phyloP scores from a whole-genome alignment of 2,797 vertebrate species.

The Acanthurus lineatus region DNA sequence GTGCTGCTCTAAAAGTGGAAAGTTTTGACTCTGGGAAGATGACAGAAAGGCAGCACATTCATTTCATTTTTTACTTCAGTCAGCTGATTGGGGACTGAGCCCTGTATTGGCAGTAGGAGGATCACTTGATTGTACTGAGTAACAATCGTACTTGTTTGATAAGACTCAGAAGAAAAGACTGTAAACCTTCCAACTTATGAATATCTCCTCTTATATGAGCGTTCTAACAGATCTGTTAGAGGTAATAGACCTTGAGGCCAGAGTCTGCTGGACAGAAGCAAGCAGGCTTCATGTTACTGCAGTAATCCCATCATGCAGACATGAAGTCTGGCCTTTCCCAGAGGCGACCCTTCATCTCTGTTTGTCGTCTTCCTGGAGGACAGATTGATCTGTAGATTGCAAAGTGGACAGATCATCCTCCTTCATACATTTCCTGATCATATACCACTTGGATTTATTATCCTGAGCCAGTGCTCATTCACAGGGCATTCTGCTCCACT shows the following conservation, averaged over 20 bases:
- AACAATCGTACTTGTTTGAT: background rate
- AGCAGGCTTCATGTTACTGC: slow-evolving; percentile 29
- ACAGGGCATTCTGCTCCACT: slow-evolving; percentile 10
- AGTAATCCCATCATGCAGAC: slow-evolving; percentile 24
- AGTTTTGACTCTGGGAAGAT: background rate
- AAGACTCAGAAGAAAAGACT: background rate
- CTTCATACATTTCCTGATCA: slow-evolving; percentile 11
- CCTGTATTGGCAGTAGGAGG: background rate
- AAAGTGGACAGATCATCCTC: slow-evolving; percentile 17
- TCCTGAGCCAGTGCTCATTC: background rate
- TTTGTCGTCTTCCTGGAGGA: slow-evolving; percentile 27
- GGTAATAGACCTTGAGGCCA: slow-evolving; percentile 23
- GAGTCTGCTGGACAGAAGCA: slow-evolving; percentile 7
- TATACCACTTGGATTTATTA: slow-evolving; percentile 2
- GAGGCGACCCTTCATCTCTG: background rate
- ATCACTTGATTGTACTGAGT: background rate
- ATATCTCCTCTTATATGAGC: slow-evolving; percentile 14
- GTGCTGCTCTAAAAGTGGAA: background rate
- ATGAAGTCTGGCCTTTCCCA: slow-evolving; percentile 18
- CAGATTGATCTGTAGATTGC: slow-evolving; percentile 43
- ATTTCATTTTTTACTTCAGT: background rate
- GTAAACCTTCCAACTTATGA: slow-evolving; percentile 18
- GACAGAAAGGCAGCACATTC: background rate
- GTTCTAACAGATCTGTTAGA: slow-evolving; percentile 23
- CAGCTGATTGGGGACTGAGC: slow-evolving; percentile 2